phyloP scores from a whole-genome alignment of 1,140 invertebrate genomes.

The Pteromalus puparum region DNA sequence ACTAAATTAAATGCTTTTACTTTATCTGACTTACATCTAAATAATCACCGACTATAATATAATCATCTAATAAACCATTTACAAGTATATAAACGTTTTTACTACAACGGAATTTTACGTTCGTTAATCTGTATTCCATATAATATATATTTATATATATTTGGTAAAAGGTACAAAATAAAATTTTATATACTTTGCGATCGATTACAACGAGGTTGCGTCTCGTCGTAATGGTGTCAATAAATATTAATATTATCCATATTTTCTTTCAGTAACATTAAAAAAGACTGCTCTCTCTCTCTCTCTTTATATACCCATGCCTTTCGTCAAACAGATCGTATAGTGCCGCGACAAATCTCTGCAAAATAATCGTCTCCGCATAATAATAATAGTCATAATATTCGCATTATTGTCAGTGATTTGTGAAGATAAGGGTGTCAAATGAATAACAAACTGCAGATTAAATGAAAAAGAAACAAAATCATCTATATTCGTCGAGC shows the following conservation, averaged over 20 bases:
- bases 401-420: neutral
- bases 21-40: neutral
- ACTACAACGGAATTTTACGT: neutral
- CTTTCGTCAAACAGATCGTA: neutral
- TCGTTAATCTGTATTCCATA: neutral
- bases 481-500: neutral
- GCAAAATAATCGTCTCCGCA: neutral
- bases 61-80: conserved; percentile 14
- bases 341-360: neutral
- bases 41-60: neutral
- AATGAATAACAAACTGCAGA: neutral
- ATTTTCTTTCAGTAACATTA: neutral
- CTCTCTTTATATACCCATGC: too few species aligned
- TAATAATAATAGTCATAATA: neutral
- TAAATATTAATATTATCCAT: neutral
- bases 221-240: neutral
- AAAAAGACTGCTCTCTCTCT: neutral
- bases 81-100: conserved; percentile 30
- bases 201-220: neutral
- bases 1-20: neutral
- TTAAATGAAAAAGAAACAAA: neutral
- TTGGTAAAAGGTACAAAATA: conserved; percentile 4
- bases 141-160: neutral
- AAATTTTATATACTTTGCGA: conserved; percentile 23
- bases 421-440: neutral